These are phyloP conservation scores for Drosophila ezoana DNA, from an alignment of 2,888 invertebrate species.

Conservation along the genomic window DNA sequence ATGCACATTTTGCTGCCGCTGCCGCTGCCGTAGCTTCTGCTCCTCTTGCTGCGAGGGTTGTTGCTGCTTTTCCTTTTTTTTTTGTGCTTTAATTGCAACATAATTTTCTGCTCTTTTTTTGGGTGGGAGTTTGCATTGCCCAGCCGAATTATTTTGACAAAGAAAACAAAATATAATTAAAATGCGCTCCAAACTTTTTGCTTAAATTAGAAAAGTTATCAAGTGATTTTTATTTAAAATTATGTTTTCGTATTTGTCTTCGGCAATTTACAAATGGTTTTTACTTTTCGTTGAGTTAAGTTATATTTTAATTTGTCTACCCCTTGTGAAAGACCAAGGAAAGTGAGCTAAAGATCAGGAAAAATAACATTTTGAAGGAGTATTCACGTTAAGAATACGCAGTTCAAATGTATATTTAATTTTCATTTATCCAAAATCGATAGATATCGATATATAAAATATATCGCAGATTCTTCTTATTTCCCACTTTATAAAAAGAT, in stretches of 20 bases:
- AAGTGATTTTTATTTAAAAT: slow-evolving; percentile 44
- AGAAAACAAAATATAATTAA: slow-evolving; percentile 55
- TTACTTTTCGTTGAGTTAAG: background rate
- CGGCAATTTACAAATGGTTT: background rate
- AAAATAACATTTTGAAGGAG: no score
- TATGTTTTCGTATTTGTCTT: slow-evolving; percentile 35
- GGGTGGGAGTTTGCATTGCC: slow-evolving; percentile 29
- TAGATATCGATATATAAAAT: no score
- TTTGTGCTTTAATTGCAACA: slow-evolving; percentile 66
- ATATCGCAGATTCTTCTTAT: no score
- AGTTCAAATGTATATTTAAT: no score
- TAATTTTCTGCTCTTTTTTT: slow-evolving; percentile 47
- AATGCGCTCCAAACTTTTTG: slow-evolving; percentile 34
- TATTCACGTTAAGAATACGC: no score
- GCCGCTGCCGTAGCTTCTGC: slow-evolving; percentile 12
- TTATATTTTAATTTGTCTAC: background rate
- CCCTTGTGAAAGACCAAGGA: no score
- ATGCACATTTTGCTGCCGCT: slow-evolving; percentile 63
- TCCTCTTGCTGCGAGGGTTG: slow-evolving; percentile 16
- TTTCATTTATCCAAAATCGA: no score
- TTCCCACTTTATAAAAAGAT: no score
- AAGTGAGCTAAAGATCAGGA: no score
- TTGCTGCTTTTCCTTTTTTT: slow-evolving; percentile 32
- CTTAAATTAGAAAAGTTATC: slow-evolving; percentile 56
- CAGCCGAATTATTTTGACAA: slow-evolving; percentile 44